Conservation (phyloP, 2,888 invertebrate species). For the Diplazon laetatorius region DNA sequence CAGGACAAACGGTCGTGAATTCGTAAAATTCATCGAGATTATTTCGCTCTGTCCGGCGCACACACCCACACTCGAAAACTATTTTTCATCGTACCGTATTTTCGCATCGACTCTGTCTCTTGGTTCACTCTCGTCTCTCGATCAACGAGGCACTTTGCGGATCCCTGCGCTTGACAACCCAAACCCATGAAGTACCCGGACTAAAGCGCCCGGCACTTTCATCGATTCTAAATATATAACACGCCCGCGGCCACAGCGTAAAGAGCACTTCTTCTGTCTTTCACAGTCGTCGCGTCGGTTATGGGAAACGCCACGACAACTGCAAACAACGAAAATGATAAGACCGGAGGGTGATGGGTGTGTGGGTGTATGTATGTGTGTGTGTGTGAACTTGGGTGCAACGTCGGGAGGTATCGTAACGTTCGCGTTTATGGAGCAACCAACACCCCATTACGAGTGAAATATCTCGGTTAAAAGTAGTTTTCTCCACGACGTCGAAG, state of each 20-base stretch:
- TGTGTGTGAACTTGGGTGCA: too few relatives aligned
- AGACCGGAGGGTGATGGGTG: not conserved
- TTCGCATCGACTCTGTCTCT: slow-evolving; percentile 29
- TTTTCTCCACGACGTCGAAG: slow-evolving; percentile 27
- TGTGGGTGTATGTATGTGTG: too few relatives aligned
- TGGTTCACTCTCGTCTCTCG: slow-evolving; percentile 42
- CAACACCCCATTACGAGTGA: slow-evolving; percentile 33
- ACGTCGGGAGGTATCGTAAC: slow-evolving; percentile 29
- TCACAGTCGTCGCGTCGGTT: slow-evolving; percentile 13
- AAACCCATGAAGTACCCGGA: not conserved
- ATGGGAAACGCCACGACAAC: not conserved
- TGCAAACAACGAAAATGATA: slow-evolving; percentile 21
- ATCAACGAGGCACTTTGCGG: slow-evolving; percentile 44
- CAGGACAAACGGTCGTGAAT: slow-evolving; percentile 12
- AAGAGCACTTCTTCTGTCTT: slow-evolving; percentile 19
- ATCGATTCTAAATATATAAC: slow-evolving; percentile 40
- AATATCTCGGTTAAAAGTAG: slow-evolving; percentile 21
- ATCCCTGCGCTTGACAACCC: slow-evolving; percentile 29
- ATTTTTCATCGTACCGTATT: slow-evolving; percentile 1
- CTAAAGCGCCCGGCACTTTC: slow-evolving; percentile 32
- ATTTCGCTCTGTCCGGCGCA: slow-evolving; percentile 14
- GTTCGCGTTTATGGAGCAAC: slow-evolving; percentile 44
- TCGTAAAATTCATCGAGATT: slow-evolving; percentile 9
- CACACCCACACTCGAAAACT: slow-evolving; percentile 7
- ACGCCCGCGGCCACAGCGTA: not conserved